These are phyloP conservation scores for Epinephelus coioides DNA, from an alignment of 2,797 vertebrate species.

Conservation along the genomic window DNA sequence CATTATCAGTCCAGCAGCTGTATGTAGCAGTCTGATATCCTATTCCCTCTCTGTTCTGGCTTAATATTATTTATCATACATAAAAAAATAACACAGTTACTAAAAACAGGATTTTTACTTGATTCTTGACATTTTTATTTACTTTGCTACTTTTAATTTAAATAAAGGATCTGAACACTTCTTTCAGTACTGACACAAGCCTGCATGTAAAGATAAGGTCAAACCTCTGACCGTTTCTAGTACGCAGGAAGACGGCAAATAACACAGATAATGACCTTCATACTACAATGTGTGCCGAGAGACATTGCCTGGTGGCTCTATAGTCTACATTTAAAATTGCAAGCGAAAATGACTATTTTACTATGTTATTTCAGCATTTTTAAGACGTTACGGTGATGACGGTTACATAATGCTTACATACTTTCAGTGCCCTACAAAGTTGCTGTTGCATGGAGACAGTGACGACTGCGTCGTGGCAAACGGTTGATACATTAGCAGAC, in stretches of 20 bases:
- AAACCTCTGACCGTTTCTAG: neutral
- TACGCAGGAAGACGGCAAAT: neutral
- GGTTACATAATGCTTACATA: slow-evolving; percentile 2
- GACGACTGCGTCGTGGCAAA: neutral
- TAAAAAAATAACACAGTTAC: too few species aligned
- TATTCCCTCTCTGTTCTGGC: too few species aligned
- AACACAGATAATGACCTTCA: slow-evolving; percentile 39
- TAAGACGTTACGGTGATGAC: rapidly evolving
- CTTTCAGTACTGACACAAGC: neutral
- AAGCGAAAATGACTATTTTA: rapidly evolving
- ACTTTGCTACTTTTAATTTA: too few species aligned
- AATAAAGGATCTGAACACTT: neutral
- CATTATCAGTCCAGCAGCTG: too few species aligned
- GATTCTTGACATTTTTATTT: too few species aligned
- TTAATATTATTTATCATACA: too few species aligned
- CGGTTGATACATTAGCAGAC: neutral
- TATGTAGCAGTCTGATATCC: too few species aligned
- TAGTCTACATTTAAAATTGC: rapidly evolving
- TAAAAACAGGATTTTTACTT: too few species aligned
- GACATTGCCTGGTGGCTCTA: neutral
- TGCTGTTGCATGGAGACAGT: neutral
- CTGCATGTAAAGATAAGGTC: neutral
- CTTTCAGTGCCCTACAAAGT: neutral
- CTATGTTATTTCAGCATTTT: neutral
- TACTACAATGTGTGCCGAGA: neutral